These are phyloP conservation scores for Rhingia rostrata DNA, from an alignment of 2,888 invertebrate species.

Conservation along the genomic window DNA sequence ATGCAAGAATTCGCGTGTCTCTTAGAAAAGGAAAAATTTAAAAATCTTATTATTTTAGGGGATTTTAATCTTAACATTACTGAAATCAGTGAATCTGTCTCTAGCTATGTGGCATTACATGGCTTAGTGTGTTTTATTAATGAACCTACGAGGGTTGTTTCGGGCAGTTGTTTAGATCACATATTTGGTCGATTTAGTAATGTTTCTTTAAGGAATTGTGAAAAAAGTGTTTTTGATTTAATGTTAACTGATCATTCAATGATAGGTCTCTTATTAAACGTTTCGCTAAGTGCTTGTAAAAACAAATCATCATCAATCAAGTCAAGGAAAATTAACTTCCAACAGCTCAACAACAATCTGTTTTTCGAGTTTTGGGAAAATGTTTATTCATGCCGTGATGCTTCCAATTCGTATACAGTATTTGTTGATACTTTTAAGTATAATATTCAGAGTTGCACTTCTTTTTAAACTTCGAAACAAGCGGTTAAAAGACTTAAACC, in stretches of 20 bases:
- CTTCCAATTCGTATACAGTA: neutral
- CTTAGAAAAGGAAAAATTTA: slow-evolving; percentile 8
- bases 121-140: slow-evolving; percentile 7
- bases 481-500: too few relatives aligned
- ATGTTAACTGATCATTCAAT: slow-evolving; percentile 19
- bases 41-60: slow-evolving; percentile 18
- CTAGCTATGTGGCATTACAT: slow-evolving; percentile 23
- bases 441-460: neutral
- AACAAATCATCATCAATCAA: too few relatives aligned
- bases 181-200: slow-evolving; percentile 3
- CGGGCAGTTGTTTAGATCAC: slow-evolving; percentile 17
- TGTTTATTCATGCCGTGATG: neutral
- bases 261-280: slow-evolving; percentile 1
- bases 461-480: too few relatives aligned
- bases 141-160: slow-evolving; percentile 13
- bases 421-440: slow-evolving; percentile 4
- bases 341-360: slow-evolving; percentile 4
- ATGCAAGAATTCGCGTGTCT: slow-evolving; percentile 6
- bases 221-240: neutral
- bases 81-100: slow-evolving; percentile 6
- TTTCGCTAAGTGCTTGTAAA: too few relatives aligned
- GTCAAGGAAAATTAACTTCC: neutral
- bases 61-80: slow-evolving; percentile 16
- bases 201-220: neutral
- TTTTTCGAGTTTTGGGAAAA: slow-evolving; percentile 23